Conservation (phyloP, 2,113 vertebrate genomes). For the Mesoclemmys tuberculata region DNA sequence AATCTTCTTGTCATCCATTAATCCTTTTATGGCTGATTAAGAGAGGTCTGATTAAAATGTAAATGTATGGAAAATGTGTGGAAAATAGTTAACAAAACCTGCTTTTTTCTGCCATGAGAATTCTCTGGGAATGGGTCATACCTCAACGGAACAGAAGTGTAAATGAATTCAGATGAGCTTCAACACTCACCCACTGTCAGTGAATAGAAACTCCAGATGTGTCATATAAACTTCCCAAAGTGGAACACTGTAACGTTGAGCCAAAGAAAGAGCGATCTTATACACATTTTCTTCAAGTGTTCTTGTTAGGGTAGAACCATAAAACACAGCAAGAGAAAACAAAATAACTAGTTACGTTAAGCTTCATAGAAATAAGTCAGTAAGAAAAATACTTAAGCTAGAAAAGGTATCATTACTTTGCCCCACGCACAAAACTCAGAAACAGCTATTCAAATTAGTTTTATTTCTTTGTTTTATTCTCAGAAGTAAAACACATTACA, state of each 20-base stretch:
- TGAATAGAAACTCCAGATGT: conserved; percentile 96
- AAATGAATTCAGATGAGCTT: accelerated
- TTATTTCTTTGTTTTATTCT: not conserved
- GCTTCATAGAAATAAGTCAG: not conserved
- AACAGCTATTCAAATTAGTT: not conserved
- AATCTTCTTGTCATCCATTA: not conserved
- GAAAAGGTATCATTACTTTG: not conserved
- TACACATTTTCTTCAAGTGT: conserved; percentile 93
- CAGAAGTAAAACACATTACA: not conserved
- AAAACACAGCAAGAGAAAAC: not conserved
- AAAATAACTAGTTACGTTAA: not conserved
- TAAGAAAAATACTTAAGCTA: not conserved
- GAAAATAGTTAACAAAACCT: not conserved
- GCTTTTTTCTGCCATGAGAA: not conserved
- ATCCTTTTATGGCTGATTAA: not conserved
- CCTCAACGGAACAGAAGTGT: not conserved
- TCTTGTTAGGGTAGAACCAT: conserved; percentile 69
- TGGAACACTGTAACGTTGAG: conserved; percentile 88
- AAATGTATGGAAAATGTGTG: not conserved
- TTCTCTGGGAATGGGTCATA: not conserved
- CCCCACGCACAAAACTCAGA: not conserved
- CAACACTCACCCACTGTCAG: conserved; percentile 89
- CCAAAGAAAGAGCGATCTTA: conserved; percentile 89
- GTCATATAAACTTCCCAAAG: conserved; percentile 97
- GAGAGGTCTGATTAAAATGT: not conserved